Evolutionary conservation across 1,140 invertebrate species (phyloP), one percentile per base, ranked within the genome.

Genomic region (Pachyrhynchus sulphureomaculatus): DNA sequence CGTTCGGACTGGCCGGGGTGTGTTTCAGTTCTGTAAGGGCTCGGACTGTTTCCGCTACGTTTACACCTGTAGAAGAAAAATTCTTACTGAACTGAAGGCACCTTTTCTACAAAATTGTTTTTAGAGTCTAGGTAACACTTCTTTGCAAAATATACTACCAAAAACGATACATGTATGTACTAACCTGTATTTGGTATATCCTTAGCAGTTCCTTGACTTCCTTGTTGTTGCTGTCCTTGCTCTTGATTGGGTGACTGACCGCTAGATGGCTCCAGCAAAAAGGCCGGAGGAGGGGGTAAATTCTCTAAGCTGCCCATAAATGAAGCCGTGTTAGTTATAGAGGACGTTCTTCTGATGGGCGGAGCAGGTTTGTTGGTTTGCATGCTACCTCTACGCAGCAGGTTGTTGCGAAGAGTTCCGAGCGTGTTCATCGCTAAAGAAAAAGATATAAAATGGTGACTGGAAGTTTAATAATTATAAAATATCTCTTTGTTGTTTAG

Each of bases 31-130:
- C 90, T 0, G 90, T 92, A 53, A 94, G 75, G 17, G 88, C 90
- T 72, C 90, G 89, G 9, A 94, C 90, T 0, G 91, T 91, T 75
- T 93, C 91, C 2, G 90, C 90, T n/a, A 94, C 91, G 70, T 86
- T 89, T 39, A 82, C 73, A 63, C 76, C 76, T 56, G 3, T 20
- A 36, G 29, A 45, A 15, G 6, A 10, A 20, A n/a, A n/a, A n/a
- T n/a, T n/a, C n/a, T n/a, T n/a, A n/a, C n/a, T n/a, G n/a, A n/a
- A n/a, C n/a, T n/a, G n/a, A n/a, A n/a, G n/a, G n/a, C n/a, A n/a
- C n/a, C n/a, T n/a, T n/a, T n/a, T n/a, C n/a, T n/a, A n/a, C n/a
- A n/a, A n/a, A n/a, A n/a, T n/a, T n/a, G n/a, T 33, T 33, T 33
- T 12, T 5, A 33, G 5, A 13, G 5, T 32, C 29, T 12, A 32